Evolutionary conservation across 2,797 vertebrate genomes (phyloP), one percentile per base, ranked within the genome.

Genomic region (Benthosema pterotum): DNA sequence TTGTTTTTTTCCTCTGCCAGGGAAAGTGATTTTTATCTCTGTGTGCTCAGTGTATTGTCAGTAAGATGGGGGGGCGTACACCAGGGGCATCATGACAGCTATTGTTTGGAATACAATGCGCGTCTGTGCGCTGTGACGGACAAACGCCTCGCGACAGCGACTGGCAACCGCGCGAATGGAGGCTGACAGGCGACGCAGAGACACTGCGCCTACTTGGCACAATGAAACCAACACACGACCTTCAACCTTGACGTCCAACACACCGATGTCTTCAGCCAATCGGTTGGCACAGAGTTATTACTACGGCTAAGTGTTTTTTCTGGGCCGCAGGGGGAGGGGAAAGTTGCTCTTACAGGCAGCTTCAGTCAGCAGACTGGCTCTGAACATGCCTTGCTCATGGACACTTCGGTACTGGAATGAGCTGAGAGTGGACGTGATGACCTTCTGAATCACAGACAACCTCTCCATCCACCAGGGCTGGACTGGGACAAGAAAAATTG

Each of bases 81-180:
- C 9, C 18, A 17, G 12, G 2, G 47, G 11, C 53, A 65, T 52
- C 59, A 13, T 52, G 53, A 47, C 62, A 73, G 72, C 55, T 66
- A 63, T 63, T 80, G 76, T 79, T 84, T 74, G 77, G 73, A 82
- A 60, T 52, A 72, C 63, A 77, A 66, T 76, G 67, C 66, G 42
- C 74, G 73, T 82, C 82, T 76, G 62, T 74, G 68, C 80, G 46
- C 42, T 65, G 66, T 60, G 79, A 77, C 52, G 70, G 69, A 72
- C 71, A 62, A 80, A 83, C 32, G 15, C 57, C 57, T 62, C 62
- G 6, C 3, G 68, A 82, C 83, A 82, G 77, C 81, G 79, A 75
- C 61, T 64, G 72, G 72, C 72, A 66, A 25, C 6, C 60, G 19
- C 45, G 18, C 61, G 69, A 73, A 82, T 74, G 42, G 28, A 65